These are phyloP conservation scores for Steinernema scapterisci DNA, from an alignment of 2,888 invertebrate genomes.

Conservation along the genomic window DNA sequence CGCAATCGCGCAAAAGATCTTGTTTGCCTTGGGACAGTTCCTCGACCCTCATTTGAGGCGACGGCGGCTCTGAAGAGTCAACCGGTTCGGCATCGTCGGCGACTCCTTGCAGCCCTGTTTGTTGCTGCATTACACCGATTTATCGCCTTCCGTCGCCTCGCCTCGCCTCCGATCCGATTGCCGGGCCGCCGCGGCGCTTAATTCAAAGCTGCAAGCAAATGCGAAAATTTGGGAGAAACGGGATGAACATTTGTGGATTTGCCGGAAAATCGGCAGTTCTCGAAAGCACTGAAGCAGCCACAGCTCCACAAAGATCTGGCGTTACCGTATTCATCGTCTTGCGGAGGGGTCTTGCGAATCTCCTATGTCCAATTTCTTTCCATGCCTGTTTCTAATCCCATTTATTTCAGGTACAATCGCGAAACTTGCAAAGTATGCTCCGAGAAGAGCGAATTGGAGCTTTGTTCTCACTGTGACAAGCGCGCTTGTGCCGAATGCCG, in stretches of 20 bases:
- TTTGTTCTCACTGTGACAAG: constrained; percentile 94
- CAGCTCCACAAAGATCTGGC: too few species aligned
- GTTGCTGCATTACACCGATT: constrained; percentile 18
- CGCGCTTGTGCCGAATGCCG: constrained; percentile 91
- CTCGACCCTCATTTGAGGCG: background rate
- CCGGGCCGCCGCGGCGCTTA: too few species aligned
- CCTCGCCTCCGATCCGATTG: background rate
- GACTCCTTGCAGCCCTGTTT: constrained; percentile 20
- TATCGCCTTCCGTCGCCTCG: constrained; percentile 8
- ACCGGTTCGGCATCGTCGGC: constrained; percentile 27
- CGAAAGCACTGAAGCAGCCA: too few species aligned
- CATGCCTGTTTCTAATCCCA: too few species aligned
- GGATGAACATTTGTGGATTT: too few species aligned
- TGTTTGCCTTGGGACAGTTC: constrained; percentile 3
- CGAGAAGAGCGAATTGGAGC: constrained; percentile 68
- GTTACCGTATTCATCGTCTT: too few species aligned
- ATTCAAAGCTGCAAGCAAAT: background rate
- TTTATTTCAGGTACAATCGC: constrained; percentile 64
- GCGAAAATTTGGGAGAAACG: background rate
- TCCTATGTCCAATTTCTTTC: constrained; percentile 29
- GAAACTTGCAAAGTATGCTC: constrained; percentile 68
- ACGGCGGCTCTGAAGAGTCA: background rate
- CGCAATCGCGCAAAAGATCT: background rate
- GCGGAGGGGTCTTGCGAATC: background rate
- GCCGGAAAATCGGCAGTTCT: too few species aligned